phyloP scores from a whole-genome alignment of 2,888 invertebrate species.

The Campoplex capitator region DNA sequence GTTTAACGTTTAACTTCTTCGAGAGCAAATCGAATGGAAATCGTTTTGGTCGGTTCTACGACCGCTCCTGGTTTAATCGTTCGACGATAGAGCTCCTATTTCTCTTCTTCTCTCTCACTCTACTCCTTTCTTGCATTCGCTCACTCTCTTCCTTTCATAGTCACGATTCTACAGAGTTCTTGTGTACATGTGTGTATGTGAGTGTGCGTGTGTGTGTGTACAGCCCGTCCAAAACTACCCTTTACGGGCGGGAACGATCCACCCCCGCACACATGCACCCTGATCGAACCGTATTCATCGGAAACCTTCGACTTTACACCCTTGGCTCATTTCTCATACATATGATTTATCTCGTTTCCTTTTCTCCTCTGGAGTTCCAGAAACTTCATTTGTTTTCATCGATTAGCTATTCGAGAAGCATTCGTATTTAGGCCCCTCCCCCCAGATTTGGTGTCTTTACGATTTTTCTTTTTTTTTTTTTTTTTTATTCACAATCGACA shows the following conservation, averaged over 20 bases:
- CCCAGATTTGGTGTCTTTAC: not conserved
- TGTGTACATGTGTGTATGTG: too few relatives aligned
- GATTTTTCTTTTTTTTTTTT: not conserved
- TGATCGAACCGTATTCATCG: conserved; percentile 31
- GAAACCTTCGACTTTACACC: conserved; percentile 35
- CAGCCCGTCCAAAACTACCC: conserved; percentile 51
- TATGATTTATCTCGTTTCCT: conserved; percentile 42
- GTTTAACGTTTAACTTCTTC: conserved; percentile 82
- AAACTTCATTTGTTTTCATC: not conserved
- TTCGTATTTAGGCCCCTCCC: not conserved
- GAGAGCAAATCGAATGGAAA: conserved; percentile 81
- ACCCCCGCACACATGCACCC: not conserved
- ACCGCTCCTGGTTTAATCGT: conserved; percentile 70
- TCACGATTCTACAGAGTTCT: conserved; percentile 11
- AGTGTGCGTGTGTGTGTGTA: too few relatives aligned
- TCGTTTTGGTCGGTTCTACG: conserved; percentile 75
- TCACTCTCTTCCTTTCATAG: conserved; percentile 7
- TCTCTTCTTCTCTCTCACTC: conserved; percentile 7
- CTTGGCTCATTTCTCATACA: conserved; percentile 31
- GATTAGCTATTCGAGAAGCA: not conserved
- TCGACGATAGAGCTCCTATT: conserved; percentile 63
- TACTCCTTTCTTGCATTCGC: too few relatives aligned
- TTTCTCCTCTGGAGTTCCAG: conserved; percentile 17
- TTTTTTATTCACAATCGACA: too few relatives aligned
- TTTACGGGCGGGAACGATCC: conserved; percentile 33